Percentiles rank a stretch among this genome's conserved stretches.
Evolutionary conservation across 2,888 invertebrate species (phyloP).

Genomic region (Phyllotreta cruciferae): DNA sequence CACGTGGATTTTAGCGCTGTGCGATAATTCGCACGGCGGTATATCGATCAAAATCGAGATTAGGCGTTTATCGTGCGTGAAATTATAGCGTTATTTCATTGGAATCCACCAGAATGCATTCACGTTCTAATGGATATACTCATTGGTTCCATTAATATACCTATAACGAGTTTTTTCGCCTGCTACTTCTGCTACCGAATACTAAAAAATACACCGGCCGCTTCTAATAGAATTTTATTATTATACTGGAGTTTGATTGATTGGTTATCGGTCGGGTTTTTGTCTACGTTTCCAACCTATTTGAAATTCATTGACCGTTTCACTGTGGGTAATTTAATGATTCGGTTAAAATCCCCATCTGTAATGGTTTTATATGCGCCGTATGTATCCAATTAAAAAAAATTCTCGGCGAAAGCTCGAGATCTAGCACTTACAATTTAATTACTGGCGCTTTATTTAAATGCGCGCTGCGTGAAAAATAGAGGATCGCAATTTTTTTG

Average conservation of each 20-base stretch:
- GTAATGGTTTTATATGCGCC: not conserved
- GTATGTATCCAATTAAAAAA: constrained; percentile 7
- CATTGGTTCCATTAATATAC: constrained; percentile 6
- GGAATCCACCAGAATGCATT: constrained; percentile 11
- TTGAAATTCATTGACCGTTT: no score
- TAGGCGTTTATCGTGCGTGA: constrained; percentile 20
- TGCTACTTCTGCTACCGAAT: not conserved
- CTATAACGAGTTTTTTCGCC: constrained; percentile 3
- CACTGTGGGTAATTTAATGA: no score
- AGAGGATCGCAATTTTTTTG: constrained; percentile 4
- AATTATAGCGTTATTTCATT: constrained; percentile 20
- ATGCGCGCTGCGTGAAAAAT: constrained; percentile 5
- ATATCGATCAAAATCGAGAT: constrained; percentile 21
- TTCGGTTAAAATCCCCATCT: no score
- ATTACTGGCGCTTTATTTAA: constrained; percentile 14
- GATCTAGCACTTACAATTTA: constrained; percentile 9
- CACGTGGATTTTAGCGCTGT: constrained; percentile 6
- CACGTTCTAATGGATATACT: constrained; percentile 12
- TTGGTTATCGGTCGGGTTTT: no score
- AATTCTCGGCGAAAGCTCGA: not conserved
- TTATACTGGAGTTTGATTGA: not conserved
- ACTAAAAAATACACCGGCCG: not conserved
- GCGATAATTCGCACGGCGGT: constrained; percentile 12
- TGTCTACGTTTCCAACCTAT: no score
- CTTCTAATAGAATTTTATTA: not conserved